Base-by-base conservation (phyloP, 2,113 vertebrate species). In the Xiphophorus hellerii region DNA sequence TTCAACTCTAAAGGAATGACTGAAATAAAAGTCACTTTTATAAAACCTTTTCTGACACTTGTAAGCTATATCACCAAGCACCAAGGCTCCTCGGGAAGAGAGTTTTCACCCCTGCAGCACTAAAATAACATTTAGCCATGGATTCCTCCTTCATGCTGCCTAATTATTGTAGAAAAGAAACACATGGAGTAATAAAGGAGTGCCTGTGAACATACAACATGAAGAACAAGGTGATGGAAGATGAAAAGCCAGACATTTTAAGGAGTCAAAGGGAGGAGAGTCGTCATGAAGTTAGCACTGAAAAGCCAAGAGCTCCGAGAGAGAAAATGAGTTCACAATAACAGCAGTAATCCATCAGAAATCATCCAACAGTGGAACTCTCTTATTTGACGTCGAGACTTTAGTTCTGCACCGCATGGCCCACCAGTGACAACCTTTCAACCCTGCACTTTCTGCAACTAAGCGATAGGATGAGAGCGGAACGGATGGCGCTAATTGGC, bases 401-500 rank as follows among this genome's bases (percentile, higher is more conserved):
- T 76, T 81, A 78, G 82, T 60, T 81, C 17, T 33, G 77, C 33
- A 8, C 39, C 35, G 79, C 25, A 28, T 77, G 62, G 74, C 85
- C 83, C 81, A 88, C 76, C 76, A 80, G 79, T 80, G 81, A 80
- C 87, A 89, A 77, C 77, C 84, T 86, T 71, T 84, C 81, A 84
- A 82, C 78, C 44, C 72, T 0, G 75, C 74, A 11, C 82, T 71
- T 84, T 64, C 89, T 87, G 87, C 83, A 54, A 79, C 82, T 29
- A 42, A 0, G 84, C 68, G 88, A 91, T 88, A 90, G 87, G 84
- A 85, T 72, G 39, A 67, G 71, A 88, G 87, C 84, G 88, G 83
- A 89, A 92, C 92, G 73, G 87, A 84, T 77, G 33, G 31, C 27
- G 70, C 86, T 91, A 93, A 93, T 90, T 92, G 88, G 89, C 92